Evolutionary conservation across 2,797 vertebrate species (phyloP).

Genomic region (Varecia variegata): DNA sequence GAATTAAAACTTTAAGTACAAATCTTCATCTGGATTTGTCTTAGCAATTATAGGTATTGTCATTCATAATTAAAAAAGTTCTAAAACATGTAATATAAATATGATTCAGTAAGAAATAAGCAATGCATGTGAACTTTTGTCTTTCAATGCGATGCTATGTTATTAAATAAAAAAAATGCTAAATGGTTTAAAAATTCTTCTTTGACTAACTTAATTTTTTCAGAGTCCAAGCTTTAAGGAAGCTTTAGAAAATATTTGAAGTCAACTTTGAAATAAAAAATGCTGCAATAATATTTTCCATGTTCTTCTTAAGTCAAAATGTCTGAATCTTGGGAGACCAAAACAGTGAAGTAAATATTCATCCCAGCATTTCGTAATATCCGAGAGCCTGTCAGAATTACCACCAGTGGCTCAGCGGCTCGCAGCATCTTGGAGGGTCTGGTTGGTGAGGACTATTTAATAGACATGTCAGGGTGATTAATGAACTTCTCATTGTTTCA

Average conservation of each 20-base stretch:
- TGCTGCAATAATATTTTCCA: background rate
- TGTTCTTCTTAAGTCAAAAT: background rate
- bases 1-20: background rate
- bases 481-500: conserved; percentile 26
- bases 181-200: background rate
- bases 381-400: background rate
- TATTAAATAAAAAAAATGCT: background rate
- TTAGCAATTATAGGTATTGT: background rate
- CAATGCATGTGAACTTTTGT: background rate
- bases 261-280: background rate
- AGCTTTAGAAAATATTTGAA: background rate
- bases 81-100: background rate
- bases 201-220: background rate
- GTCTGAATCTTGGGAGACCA: background rate
- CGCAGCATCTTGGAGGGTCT: background rate
- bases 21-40: background rate
- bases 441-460: background rate
- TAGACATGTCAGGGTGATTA: conserved; percentile 33
- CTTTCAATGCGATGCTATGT: background rate
- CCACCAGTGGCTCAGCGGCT: background rate
- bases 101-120: background rate
- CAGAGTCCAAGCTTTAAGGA: background rate
- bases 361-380: background rate
- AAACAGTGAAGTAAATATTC: background rate
- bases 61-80: background rate